These are phyloP conservation scores for Drosophila trichaetosa DNA, from an alignment of 2,888 invertebrate genomes.

Conservation along the genomic window DNA sequence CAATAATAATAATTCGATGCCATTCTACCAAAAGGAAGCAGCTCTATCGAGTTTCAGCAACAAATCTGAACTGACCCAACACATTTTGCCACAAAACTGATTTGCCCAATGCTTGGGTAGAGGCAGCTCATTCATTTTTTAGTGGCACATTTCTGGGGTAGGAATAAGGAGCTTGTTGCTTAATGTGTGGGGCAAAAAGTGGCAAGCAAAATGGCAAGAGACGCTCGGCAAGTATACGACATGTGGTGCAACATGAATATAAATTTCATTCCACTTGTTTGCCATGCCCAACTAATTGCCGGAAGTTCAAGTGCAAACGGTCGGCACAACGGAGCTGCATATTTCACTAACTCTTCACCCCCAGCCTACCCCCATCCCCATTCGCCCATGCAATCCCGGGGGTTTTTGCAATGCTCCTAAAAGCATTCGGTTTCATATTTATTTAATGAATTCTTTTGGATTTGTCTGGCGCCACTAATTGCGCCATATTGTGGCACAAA, in stretches of 20 bases:
- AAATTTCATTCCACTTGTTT: constrained; percentile 35
- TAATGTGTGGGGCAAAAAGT: constrained; percentile 25
- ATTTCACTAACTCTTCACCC: constrained; percentile 5
- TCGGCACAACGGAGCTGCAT: constrained; percentile 14
- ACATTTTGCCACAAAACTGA: not conserved
- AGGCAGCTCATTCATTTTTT: constrained; percentile 52
- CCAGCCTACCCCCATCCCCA: too few species aligned
- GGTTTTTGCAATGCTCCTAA: constrained; percentile 37
- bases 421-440: constrained; percentile 70
- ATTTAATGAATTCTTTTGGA: constrained; percentile 60
- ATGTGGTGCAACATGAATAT: constrained; percentile 60
- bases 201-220: constrained; percentile 32
- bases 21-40: not conserved
- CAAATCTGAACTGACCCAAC: not conserved
- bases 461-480: constrained; percentile 58
- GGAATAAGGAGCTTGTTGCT: constrained; percentile 12
- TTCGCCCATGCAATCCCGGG: not conserved
- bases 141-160: constrained; percentile 30
- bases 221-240: constrained; percentile 59
- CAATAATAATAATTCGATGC: not conserved
- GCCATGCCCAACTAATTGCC: constrained; percentile 61
- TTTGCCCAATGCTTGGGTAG: not conserved
- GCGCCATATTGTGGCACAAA: constrained; percentile 60
- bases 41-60: not conserved
- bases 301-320: constrained; percentile 61